A percentile compares a stretch with the other conserved stretches of the same genome.
Evolutionary conservation across 2,113 vertebrate genomes (phyloP).

Genomic region (Cranoglanis bouderius): DNA sequence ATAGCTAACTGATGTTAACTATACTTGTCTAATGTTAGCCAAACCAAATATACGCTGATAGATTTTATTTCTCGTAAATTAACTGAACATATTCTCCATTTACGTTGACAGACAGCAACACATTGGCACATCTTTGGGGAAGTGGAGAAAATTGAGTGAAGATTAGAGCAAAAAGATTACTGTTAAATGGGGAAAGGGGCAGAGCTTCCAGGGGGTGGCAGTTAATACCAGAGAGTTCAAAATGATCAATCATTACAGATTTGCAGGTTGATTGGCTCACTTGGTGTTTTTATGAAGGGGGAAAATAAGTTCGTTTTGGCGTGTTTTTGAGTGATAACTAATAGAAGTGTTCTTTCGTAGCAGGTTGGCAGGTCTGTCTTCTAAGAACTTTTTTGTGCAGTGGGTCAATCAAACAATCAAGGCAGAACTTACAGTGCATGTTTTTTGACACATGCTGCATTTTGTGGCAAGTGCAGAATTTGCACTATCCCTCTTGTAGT

Average conservation of each 20-base stretch:
- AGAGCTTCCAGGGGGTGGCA: background rate
- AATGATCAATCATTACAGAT: background rate
- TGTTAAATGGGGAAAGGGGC: background rate
- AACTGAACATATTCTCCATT: too few species aligned
- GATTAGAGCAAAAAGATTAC: too few species aligned
- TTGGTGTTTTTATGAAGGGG: too few species aligned
- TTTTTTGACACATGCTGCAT: slow-evolving; percentile 93
- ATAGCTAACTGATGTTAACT: too few species aligned
- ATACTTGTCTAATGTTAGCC: too few species aligned
- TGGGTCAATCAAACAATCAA: background rate
- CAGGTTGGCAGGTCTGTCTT: background rate
- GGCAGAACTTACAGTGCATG: slow-evolving; percentile 76
- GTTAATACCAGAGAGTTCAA: too few species aligned
- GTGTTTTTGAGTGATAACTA: background rate
- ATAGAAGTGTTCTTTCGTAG: background rate
- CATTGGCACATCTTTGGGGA: too few species aligned
- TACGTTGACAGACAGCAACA: too few species aligned
- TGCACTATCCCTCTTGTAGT: slow-evolving; percentile 80
- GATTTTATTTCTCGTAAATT: too few species aligned
- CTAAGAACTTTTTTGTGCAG: background rate
- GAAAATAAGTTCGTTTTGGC: background rate
- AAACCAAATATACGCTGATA: too few species aligned
- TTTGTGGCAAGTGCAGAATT: slow-evolving; percentile 56
- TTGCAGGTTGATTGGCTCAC: background rate
- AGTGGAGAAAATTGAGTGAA: too few species aligned